Percentiles rank a stretch among this genome's conserved stretches.
These are phyloP conservation scores for Conomelus anceps DNA, from an alignment of 2,888 invertebrate species.

Conservation along the genomic window DNA sequence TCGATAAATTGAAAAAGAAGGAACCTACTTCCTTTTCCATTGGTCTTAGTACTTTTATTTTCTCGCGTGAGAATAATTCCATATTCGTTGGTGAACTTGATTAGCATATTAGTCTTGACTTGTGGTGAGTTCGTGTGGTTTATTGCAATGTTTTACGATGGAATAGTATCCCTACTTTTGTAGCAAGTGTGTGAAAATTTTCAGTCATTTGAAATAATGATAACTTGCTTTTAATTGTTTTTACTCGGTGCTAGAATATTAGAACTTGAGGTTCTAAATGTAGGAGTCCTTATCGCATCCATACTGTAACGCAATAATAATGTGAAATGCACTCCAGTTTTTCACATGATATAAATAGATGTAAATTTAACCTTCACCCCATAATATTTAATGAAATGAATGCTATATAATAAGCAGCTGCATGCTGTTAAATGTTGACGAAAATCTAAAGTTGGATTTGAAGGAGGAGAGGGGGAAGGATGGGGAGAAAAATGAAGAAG, in stretches of 20 bases:
- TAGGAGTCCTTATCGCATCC: not conserved
- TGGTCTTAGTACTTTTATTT: not conserved
- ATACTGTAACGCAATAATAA: not conserved
- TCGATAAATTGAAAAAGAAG: not conserved
- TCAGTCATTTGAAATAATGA: not conserved
- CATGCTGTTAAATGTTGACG: not conserved
- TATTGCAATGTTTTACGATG: not conserved
- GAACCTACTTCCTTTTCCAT: not conserved
- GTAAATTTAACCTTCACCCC: not conserved
- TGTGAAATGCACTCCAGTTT: not conserved
- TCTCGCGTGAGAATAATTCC: not conserved
- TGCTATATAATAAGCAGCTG: not conserved
- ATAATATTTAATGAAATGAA: not conserved
- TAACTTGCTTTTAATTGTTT: not conserved
- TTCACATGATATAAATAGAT: not conserved
- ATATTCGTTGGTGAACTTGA: not conserved
- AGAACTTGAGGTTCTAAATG: not conserved
- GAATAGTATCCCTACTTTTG: not conserved
- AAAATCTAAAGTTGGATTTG: too few relatives aligned
- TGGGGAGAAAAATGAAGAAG: too few relatives aligned
- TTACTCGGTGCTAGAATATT: not conserved
- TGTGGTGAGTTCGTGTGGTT: not conserved
- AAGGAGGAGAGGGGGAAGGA: too few relatives aligned
- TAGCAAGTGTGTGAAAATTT: not conserved
- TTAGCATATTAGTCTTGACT: not conserved